Base-by-base conservation (phyloP, 2,797 vertebrate genomes). In the Sebastes hubbsi region DNA sequence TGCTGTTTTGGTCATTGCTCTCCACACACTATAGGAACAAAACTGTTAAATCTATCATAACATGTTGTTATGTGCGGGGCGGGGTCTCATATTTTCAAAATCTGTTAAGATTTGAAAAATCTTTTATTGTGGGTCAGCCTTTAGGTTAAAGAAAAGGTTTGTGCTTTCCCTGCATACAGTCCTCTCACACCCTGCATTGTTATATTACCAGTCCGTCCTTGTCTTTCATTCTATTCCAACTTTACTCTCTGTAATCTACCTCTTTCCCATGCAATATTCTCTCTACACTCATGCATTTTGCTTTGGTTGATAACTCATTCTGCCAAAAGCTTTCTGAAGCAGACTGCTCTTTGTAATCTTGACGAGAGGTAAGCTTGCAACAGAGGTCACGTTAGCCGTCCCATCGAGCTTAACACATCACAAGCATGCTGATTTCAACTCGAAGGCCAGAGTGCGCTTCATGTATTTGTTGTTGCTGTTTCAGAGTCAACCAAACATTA, bases 291-390 rank as follows among this genome's bases (percentile, higher is more conserved):
- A 88, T 89, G 79, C 89, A 85, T 91, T 91, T 91, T 84, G 88
- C 83, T 93, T 93, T 92, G 91, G 90, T 93, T 91, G 90, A 87
- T 84, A 85, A 93, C 77, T 87, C 65, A 64, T 78, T 92, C 75
- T 89, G 82, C 83, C 82, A 29, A 85, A 88, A 73, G 77, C 80
- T 85, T 71, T 94, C 89, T 89, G 91, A 89, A 84, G 93, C 91
- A 88, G 87, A 91, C 91, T 75, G 66, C 89, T 85, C 83, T 89
- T 85, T 85, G 71, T 62, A 82, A 70, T 70, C 68, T 77, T 87
- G 85, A 86, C 68, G 69, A 64, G 88, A 94, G 94, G 94, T 94
- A 94, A 95, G 94, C 88, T 78, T 62, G 66, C 42, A 36, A 60
- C 75, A 73, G 67, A 77, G 82, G 68, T 87, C 70, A 30, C 54